Evolutionary conservation across 2,113 vertebrate species (phyloP).

Genomic region (Crotophaga sulcirostris): DNA sequence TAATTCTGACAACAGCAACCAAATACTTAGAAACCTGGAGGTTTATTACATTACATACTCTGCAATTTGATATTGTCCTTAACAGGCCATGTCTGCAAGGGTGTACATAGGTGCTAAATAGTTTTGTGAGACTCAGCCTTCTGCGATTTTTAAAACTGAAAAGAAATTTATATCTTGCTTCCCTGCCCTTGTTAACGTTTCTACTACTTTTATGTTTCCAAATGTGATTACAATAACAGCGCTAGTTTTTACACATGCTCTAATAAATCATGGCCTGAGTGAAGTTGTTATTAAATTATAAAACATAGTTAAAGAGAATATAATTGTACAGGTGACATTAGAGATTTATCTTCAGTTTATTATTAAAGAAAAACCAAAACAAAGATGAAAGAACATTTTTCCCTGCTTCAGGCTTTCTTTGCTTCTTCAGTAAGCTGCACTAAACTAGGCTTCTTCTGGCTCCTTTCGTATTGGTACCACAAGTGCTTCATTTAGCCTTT

Average conservation of each 20-base stretch:
- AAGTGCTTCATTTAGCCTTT: background rate
- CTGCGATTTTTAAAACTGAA: background rate
- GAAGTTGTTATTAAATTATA: background rate
- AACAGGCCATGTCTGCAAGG: background rate
- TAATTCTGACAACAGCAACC: background rate
- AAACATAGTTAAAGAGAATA: background rate
- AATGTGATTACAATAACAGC: background rate
- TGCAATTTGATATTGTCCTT: background rate
- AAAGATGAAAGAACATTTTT: background rate
- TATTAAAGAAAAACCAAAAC: background rate
- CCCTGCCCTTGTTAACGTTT: background rate
- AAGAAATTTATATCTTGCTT: background rate
- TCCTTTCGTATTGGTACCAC: background rate
- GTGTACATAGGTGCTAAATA: background rate
- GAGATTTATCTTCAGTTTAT: too few species aligned
- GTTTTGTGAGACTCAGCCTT: background rate
- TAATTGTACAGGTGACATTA: background rate
- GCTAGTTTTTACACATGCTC: background rate
- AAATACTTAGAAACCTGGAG: background rate
- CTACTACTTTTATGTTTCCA: background rate
- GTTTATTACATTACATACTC: background rate
- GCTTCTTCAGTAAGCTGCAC: background rate
- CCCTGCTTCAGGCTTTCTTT: background rate
- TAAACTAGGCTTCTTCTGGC: background rate
- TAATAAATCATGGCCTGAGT: background rate